These are phyloP conservation scores for Uria lomvia DNA, from an alignment of 2,113 vertebrate species.

Conservation along the genomic window DNA sequence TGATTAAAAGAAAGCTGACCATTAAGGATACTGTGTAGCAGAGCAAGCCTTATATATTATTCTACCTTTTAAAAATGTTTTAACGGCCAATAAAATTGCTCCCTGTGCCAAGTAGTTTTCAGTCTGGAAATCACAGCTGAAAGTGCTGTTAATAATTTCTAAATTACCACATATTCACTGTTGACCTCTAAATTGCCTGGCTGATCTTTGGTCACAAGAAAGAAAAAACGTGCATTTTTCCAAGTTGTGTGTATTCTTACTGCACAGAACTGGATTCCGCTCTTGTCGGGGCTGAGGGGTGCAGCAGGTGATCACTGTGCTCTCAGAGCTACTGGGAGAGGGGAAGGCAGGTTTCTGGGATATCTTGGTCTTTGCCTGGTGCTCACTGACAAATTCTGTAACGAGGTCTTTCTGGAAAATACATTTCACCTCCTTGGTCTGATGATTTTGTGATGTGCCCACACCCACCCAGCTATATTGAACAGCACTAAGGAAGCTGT, in stretches of 20 bases:
- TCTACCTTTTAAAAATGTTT: conserved; percentile 2
- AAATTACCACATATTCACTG: not conserved
- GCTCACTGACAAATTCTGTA: not conserved
- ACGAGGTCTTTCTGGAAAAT: not conserved
- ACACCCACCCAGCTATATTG: not conserved
- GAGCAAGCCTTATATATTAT: not conserved
- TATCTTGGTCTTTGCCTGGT: not conserved
- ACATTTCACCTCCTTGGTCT: not conserved
- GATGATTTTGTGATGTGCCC: not conserved
- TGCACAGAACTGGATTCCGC: not conserved
- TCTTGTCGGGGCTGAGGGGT: fast-evolving
- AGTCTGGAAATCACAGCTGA: not conserved
- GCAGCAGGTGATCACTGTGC: not conserved
- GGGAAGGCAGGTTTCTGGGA: not conserved
- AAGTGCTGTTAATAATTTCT: conserved; percentile 2
- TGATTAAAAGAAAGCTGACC: conserved; percentile 6
- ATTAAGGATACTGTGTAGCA: not conserved
- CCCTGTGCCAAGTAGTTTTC: not conserved
- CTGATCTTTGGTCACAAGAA: not conserved
- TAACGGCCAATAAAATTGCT: conserved; percentile 11
- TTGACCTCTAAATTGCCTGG: not conserved
- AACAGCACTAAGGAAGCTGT: not conserved
- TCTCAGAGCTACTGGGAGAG: not conserved
- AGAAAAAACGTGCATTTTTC: not conserved
- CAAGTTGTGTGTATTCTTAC: not conserved